Evolutionary conservation across 2,113 vertebrate genomes (phyloP), one percentile per base, ranked within the genome.

Genomic region (Brienomyrus longianalis): DNA sequence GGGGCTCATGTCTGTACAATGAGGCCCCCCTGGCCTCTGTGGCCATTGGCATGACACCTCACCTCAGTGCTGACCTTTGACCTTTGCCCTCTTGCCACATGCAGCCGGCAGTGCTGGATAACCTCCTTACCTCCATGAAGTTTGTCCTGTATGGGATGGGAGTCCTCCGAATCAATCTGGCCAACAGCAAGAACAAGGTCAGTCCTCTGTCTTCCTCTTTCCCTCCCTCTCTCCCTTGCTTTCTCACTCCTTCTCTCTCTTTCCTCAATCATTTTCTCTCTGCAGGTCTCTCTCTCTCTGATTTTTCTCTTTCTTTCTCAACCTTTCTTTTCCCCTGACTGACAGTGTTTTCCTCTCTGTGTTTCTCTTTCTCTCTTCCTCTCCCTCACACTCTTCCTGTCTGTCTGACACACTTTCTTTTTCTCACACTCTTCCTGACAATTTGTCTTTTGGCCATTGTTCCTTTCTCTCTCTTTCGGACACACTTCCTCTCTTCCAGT

Each of bases 71-170:
- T 80, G 35, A 80, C 3, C 74, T 43, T 27, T 77, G 70, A 11
- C 59, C 59, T 70, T 70, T 70, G n/a, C 35, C 35, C 74, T 80
- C 35, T 43, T 39, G 35, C 10, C 86, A 5, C 90, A 88, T 45
- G 0, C 90, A 97, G 96, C 90, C 94, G 19, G 95, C 96, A 1
- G 93, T 96, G 1, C 89, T 96, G 4, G 96, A 97, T 85, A 97
- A 97, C 91, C 95, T 97, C 6, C 91, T 97, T 87, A 96, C 93
- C 48, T 97, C 96, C 0, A 95, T 96, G 95, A 97, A 96, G 95
- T 94, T 95, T 92, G 96, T 97, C 51, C 94, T 97, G 21, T 94
- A 89, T 15, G 96, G 96, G 48, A 97, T 96, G 96, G 96, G 96
- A 0, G 92, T 93, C 87, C 93, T 97, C 83, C 91, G 96, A 88